Conservation (phyloP, 2,888 invertebrate species). For the Pterostichus niger region DNA sequence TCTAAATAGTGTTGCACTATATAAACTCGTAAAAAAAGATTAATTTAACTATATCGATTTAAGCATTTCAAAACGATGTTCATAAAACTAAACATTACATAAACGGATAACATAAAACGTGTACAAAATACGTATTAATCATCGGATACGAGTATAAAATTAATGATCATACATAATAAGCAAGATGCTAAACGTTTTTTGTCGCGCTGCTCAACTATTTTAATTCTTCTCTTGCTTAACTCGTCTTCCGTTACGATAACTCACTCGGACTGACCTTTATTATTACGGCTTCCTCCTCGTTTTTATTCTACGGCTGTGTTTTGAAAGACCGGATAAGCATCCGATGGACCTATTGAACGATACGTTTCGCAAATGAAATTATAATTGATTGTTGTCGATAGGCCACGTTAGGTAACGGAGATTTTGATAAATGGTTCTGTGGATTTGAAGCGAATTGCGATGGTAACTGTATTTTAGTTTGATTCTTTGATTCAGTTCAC, state of each 20-base stretch:
- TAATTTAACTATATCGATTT: too few relatives aligned
- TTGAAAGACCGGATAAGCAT: conserved; percentile 55
- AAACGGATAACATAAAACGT: conserved; percentile 29
- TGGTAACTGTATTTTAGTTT: conserved; percentile 25
- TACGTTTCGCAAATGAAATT: conserved; percentile 44
- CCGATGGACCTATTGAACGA: conserved; percentile 45
- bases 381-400: conserved; percentile 44
- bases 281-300: conserved; percentile 31
- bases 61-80: neutral
- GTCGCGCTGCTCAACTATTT: neutral
- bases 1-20: neutral
- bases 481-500: conserved; percentile 19
- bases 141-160: conserved; percentile 16
- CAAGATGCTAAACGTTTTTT: conserved; percentile 10
- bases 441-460: conserved; percentile 14
- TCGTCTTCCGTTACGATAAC: conserved; percentile 40
- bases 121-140: conserved; percentile 1
- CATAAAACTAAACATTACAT: conserved; percentile 6
- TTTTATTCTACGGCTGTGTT: conserved; percentile 7
- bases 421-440: conserved; percentile 36
- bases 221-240: conserved; percentile 30
- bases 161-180: conserved; percentile 10
- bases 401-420: conserved; percentile 34
- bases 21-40: too few relatives aligned
- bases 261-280: conserved; percentile 39